These are phyloP conservation scores for Melanogrammus aeglefinus DNA, from an alignment of 2,797 vertebrate genomes.

Conservation along the genomic window DNA sequence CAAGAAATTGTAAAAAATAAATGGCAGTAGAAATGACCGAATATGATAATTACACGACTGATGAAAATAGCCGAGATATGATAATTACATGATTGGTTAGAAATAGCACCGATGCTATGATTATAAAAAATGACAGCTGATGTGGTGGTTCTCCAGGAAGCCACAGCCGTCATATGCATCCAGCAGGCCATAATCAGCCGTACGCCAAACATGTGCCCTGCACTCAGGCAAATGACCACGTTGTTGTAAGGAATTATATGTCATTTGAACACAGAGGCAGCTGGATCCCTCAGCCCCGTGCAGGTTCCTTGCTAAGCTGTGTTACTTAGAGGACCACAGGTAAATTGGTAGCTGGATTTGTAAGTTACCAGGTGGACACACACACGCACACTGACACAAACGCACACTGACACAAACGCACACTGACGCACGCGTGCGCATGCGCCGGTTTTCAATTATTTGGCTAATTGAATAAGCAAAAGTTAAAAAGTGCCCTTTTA, in stretches of 20 bases:
- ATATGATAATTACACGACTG: constrained; percentile 64
- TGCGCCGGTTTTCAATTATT: constrained; percentile 37
- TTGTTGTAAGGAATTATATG: constrained; percentile 77
- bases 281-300: constrained; percentile 63
- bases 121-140: constrained; percentile 76
- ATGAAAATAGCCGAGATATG: constrained; percentile 71
- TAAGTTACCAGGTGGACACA: constrained; percentile 32
- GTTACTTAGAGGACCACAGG: constrained; percentile 58
- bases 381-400: constrained; percentile 8
- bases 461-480: constrained; percentile 55
- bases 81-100: constrained; percentile 72
- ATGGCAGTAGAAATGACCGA: constrained; percentile 42
- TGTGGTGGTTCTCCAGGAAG: constrained; percentile 73
- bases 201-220: constrained; percentile 68
- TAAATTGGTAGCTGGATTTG: constrained; percentile 69
- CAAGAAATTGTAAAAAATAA: constrained; percentile 22
- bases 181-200: constrained; percentile 73
- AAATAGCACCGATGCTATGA: constrained; percentile 72
- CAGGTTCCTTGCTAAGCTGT: constrained; percentile 68
- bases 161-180: constrained; percentile 69
- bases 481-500: not conserved
- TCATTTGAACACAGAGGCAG: constrained; percentile 68
- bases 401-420: too few species aligned
- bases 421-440: too few species aligned
- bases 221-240: constrained; percentile 71